These are phyloP conservation scores for Lysandra coridon DNA, from an alignment of 2,888 invertebrate genomes.

Conservation along the genomic window DNA sequence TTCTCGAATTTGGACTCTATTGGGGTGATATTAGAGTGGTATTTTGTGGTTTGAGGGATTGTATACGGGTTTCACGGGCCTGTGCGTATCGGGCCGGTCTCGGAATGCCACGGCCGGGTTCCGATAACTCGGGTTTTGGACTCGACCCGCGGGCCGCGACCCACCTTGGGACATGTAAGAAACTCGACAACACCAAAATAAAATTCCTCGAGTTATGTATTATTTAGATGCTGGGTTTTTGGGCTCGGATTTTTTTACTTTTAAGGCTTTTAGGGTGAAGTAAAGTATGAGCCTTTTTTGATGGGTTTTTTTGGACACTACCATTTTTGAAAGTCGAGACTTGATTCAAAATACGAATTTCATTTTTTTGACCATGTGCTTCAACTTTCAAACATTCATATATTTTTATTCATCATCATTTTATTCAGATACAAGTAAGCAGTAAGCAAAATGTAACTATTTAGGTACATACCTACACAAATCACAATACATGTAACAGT, in stretches of 20 bases:
- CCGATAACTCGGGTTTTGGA: constrained; percentile 68
- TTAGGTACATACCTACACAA: too few species aligned
- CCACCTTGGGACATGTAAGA: constrained; percentile 12
- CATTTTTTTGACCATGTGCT: neutral
- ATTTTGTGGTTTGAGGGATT: constrained; percentile 44
- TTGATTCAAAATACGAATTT: neutral
- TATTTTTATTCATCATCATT: too few species aligned
- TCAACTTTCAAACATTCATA: too few species aligned
- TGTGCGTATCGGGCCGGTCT: constrained; percentile 75
- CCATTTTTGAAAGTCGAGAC: neutral
- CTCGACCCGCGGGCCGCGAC: constrained; percentile 43
- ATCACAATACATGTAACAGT: too few species aligned
- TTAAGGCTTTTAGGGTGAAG: neutral
- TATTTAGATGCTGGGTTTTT: constrained; percentile 12
- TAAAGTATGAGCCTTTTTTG: neutral
- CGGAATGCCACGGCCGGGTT: constrained; percentile 76
- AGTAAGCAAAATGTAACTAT: too few species aligned
- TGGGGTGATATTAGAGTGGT: constrained; percentile 42
- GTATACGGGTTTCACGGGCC: constrained; percentile 56
- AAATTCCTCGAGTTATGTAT: constrained; percentile 23
- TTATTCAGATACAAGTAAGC: too few species aligned
- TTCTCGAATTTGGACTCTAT: constrained; percentile 48
- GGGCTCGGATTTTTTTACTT: neutral
- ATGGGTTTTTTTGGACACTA: neutral
- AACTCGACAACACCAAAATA: constrained; percentile 23